Base-by-base conservation (phyloP, 2,113 vertebrate genomes). In the Gymnogyps californianus region DNA sequence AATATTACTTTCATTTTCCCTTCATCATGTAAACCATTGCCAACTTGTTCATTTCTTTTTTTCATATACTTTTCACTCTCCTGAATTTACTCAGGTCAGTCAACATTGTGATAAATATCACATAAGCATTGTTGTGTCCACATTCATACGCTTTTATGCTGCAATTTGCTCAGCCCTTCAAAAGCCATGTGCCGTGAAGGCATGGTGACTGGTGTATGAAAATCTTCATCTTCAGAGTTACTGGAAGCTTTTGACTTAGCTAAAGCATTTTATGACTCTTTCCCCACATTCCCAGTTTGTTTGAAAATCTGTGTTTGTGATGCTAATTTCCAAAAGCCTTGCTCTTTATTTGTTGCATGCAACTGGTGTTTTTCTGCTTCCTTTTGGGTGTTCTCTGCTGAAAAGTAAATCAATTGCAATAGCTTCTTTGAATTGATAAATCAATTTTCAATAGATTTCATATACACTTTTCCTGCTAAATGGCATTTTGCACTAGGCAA, bases 1-100 rank as follows among this genome's bases (percentile, higher is more conserved):
- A 90, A 71, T 91, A 96, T 84, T 65, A 38, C 28, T 96, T 92
- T 55, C 9, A 51, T 85, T 96, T 92, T 61, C 72, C 47, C 59
- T 94, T 70, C 69, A 90, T 86, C 90, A n/a, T 62, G 38, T 87
- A 42, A 91, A 57, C n/a, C 69, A 49, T 70, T 83, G 51, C 36
- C 77, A 87, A 31, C 65, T 64, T 94, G 52, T 83, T 87, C 7
- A 80, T 91, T 93, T 90, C 75, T 86, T 58, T 78, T 90, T 95
- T 76, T 87, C 32, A 40, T 36, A 61, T 49, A 4, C 92, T 85
- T 96, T 95, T 58, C 64, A 54, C 66, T 72, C 70, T 67, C 64
- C 31, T 93, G 83, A 94, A 92, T 87, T 89, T 89, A 59, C 69
- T 75, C 51, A 46, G 74, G 87, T 95, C 82, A 74, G 62, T 65